Evolutionary conservation across 2,888 invertebrate species (phyloP), one percentile per base, ranked within the genome.

Genomic region (Drosophila mayaguana): DNA sequence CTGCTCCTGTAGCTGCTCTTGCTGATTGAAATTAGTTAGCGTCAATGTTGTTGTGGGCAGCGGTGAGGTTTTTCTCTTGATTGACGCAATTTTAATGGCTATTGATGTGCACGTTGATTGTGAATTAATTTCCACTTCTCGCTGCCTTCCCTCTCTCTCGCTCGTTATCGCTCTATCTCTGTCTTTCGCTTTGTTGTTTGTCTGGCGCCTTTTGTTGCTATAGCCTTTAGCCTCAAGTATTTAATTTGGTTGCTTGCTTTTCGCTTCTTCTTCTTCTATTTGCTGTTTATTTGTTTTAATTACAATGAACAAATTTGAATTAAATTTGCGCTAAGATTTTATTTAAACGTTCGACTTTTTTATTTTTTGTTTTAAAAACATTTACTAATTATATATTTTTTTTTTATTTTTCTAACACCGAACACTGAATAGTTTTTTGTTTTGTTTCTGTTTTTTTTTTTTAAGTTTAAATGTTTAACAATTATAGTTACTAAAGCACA

Each of bases 81-180:
- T 91, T 80, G 91, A 84, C 91, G 91, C 91, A 91, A 91, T 91
- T 91, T 88, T 91, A 91, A 90, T 90, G 88, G 84, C 80, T 91
- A 81, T 84, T 81, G 70, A 55, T 69, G 71, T 75, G 81, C 80
- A 75, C 75, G 73, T 75, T 70, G 69, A 75, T 78, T 62, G 60
- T 79, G 70, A 81, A 80, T 72, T 71, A 54, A 66, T 62, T 71
- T 46, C 46, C 60, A 40, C 50, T 55, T 46, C 43, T 43, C 25
- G 65, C 51, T 61, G 38, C n/a, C 18, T 11, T 72, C 25, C 40
- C 18, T 20, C 55, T 20, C 55, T 51, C 14, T n/a, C 36, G 46
- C 42, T 38, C 16, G 20, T 14, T 38, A 7, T 11, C 43, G 34
- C 14, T 20, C 4, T 20, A 1, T 9, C 11, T 12, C 18, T 38